A percentile compares a stretch with the other conserved stretches of the same genome.
Evolutionary conservation across 2,113 vertebrate genomes (phyloP).

Genomic region (Pseudopodoces humilis): DNA sequence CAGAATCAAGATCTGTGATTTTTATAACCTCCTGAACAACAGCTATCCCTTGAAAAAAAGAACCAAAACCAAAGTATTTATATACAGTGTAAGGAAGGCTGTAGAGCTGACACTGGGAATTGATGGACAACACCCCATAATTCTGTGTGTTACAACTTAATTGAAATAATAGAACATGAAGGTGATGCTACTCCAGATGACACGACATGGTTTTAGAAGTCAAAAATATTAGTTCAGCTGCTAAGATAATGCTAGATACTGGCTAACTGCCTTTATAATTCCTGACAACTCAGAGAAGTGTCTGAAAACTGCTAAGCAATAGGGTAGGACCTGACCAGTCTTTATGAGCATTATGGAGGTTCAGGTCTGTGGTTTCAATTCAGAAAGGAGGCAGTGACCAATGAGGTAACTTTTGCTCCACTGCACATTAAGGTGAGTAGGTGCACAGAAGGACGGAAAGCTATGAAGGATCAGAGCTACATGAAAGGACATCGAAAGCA

Average conservation of each 20-base stretch:
- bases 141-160: neutral
- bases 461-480: neutral
- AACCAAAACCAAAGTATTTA: neutral
- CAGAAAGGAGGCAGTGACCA: neutral
- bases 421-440: neutral
- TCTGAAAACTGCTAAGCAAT: neutral
- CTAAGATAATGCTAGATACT: neutral
- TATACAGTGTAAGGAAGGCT: neutral
- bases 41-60: neutral
- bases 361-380: neutral
- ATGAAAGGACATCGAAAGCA: neutral
- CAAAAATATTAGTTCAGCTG: neutral
- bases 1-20: neutral
- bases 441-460: neutral
- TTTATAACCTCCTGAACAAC: neutral
- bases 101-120: neutral
- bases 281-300: neutral
- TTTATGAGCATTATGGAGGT: neutral
- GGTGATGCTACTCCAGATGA: neutral
- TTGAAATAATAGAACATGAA: neutral
- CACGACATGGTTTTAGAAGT: neutral
- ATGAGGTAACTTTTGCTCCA: neutral
- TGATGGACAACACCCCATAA: neutral
- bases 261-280: neutral
- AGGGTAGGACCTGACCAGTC: neutral